phyloP scores from a whole-genome alignment of 2,113 vertebrate species.

The Callorhinus ursinus region DNA sequence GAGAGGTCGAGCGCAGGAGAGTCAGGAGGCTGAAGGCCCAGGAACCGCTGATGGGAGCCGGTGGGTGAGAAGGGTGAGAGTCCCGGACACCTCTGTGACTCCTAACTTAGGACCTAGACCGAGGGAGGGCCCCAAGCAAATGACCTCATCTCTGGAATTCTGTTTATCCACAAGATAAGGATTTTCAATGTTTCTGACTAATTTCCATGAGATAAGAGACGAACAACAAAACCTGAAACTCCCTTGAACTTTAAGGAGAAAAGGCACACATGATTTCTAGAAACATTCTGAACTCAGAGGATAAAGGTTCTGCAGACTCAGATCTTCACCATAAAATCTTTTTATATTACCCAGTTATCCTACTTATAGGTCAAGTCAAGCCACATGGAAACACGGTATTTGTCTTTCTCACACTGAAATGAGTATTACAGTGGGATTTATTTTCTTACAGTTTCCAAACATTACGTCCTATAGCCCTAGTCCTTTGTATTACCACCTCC shows the following conservation, averaged over 20 bases:
- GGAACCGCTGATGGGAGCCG: neutral
- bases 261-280: neutral
- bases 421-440: neutral
- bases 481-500: neutral
- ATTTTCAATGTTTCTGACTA: neutral
- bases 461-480: neutral
- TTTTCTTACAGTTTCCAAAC: neutral
- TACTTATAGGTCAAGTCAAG: neutral
- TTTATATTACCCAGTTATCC: neutral
- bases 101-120: neutral
- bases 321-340: neutral
- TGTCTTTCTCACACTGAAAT: neutral
- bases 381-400: neutral
- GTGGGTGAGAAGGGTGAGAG: neutral
- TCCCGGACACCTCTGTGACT: neutral
- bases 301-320: neutral
- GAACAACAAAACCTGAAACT: neutral
- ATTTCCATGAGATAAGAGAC: neutral
- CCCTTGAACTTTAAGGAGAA: neutral
- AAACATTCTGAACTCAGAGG: neutral
- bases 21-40: neutral
- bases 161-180: neutral
- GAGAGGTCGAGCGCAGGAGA: neutral
- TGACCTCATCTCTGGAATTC: neutral
- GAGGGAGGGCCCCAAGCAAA: neutral